These are phyloP conservation scores for Bungarus multicinctus DNA, from an alignment of 2,113 vertebrate species.

Conservation along the genomic window DNA sequence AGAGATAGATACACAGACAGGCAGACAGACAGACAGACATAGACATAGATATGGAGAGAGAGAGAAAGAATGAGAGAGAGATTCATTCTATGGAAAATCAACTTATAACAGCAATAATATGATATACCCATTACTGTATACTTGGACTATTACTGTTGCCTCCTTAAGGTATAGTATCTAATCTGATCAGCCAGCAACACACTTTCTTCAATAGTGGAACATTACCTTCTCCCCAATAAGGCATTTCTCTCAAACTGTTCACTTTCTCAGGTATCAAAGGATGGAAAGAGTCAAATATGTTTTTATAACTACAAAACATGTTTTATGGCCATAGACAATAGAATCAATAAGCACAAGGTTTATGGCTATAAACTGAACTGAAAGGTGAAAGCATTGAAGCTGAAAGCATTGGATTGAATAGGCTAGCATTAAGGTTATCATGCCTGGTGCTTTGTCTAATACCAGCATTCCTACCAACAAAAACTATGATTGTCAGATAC, in stretches of 20 bases:
- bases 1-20: too few relatives aligned
- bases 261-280: neutral
- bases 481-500: neutral
- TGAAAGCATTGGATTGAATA: neutral
- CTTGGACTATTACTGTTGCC: neutral
- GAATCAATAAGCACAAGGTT: neutral
- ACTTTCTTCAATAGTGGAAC: neutral
- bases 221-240: neutral
- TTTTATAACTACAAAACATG: neutral
- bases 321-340: neutral
- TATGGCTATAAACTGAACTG: neutral
- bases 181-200: neutral
- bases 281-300: neutral
- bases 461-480: neutral
- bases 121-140: neutral
- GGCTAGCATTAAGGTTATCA: too few relatives aligned
- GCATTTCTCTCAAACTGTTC: neutral
- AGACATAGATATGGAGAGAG: neutral
- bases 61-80: neutral
- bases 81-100: neutral
- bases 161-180: neutral
- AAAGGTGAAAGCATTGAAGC: neutral
- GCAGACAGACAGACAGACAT: too few relatives aligned
- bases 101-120: neutral
- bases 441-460: neutral